phyloP scores from a whole-genome alignment of 2,888 invertebrate genomes.

The Sepioteuthis lessoniana region DNA sequence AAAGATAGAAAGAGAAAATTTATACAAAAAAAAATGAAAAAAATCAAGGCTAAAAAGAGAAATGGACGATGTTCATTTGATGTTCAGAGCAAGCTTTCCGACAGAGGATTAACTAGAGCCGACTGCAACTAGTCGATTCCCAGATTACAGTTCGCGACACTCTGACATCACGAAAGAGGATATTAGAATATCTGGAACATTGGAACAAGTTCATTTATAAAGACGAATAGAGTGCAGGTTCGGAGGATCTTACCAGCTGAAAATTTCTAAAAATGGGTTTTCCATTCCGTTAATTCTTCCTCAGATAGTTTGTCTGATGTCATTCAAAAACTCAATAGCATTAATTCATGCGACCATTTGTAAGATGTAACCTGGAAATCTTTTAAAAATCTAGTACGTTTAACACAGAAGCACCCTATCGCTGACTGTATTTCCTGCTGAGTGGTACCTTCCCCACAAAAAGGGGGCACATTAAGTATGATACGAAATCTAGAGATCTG shows the following conservation, averaged over 20 bases:
- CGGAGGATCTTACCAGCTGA: neutral
- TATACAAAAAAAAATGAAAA: neutral
- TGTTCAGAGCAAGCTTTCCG: neutral
- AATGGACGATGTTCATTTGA: neutral
- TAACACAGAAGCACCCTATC: no score
- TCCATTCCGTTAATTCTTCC: neutral
- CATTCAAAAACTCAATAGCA: no score
- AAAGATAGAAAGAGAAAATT: neutral
- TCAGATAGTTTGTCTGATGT: no score
- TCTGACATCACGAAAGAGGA: neutral
- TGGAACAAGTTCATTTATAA: neutral
- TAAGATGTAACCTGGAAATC: no score
- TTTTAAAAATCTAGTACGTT: no score
- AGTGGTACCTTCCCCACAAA: no score
- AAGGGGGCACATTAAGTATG: no score
- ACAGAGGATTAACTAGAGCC: neutral
- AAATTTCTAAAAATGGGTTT: neutral
- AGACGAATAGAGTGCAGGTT: neutral
- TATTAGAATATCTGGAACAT: constrained; percentile 33
- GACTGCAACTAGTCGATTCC: neutral
- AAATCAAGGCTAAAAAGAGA: neutral
- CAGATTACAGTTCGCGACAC: neutral
- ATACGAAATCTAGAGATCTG: no score
- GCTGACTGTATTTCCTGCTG: no score
- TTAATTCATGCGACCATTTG: no score